These are phyloP conservation scores for Indicator indicator DNA, from an alignment of 2,113 vertebrate species.

Conservation along the genomic window DNA sequence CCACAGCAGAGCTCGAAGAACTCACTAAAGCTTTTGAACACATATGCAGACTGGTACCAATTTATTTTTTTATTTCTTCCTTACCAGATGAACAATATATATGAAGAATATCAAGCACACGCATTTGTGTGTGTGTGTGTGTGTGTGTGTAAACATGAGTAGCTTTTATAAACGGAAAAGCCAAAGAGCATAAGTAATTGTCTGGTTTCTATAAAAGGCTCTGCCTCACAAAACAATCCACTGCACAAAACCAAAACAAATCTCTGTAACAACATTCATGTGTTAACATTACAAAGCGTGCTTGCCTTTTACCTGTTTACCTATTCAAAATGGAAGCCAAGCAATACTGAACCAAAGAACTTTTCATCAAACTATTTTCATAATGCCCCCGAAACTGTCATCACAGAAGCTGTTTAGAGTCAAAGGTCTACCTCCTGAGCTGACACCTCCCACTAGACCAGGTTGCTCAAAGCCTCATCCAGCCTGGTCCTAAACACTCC, in stretches of 20 bases:
- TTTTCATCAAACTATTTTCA: not conserved
- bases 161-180: conserved; percentile 68
- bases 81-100: conserved; percentile 68
- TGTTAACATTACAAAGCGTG: not conserved
- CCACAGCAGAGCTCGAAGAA: conserved; percentile 65
- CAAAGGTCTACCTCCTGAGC: not conserved
- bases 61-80: conserved; percentile 62
- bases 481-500: too few species aligned
- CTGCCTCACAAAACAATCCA: conserved; percentile 52
- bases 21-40: conserved; percentile 72
- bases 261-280: not conserved
- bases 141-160: conserved; percentile 12
- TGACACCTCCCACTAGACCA: too few species aligned
- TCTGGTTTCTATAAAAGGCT: conserved; percentile 42
- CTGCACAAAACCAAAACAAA: conserved; percentile 34
- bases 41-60: conserved; percentile 55
- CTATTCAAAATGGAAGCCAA: not conserved
- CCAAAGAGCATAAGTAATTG: conserved; percentile 52
- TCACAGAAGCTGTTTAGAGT: not conserved
- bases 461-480: too few species aligned
- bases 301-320: not conserved
- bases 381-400: not conserved
- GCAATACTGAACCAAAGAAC: not conserved
- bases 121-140: too few species aligned
- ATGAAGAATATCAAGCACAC: not conserved